Evolutionary conservation across 1,140 invertebrate genomes (phyloP), one percentile per base, ranked within the genome.

Genomic region (Atta cephalotes): DNA sequence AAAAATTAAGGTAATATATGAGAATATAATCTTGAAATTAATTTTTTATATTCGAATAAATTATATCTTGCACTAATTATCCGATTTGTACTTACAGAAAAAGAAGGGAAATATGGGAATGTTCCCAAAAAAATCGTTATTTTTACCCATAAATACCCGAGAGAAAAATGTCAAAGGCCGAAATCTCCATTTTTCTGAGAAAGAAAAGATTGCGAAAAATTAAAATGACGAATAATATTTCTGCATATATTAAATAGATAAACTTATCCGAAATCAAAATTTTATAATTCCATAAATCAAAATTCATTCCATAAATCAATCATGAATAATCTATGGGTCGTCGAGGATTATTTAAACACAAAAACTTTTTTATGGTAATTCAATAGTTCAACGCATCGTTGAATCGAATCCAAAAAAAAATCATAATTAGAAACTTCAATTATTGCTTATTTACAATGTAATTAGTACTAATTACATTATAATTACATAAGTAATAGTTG

Each of bases 191-290:
- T 66, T 21, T 65, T 51, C 2, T 31, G 6, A 2, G 1, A 1
- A 79, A 65, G 10, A 1, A 1, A 79, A 65, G 10, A 49, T 49
- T 78, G 16, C 58, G 3, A 62, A 31, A 65, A 9, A n/a, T 31
- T 16, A 49, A 18, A 39, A 31, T 16, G 3, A 66, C 1, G 16
- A 65, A 49, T 66, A 39, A 62, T 49, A 70, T 62, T 79, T 14
- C 12, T 51, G 31, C 25, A 79, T 49, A 79, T 65, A 79, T 63
- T 65, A 65, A 39, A 51, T 28, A 28, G 16, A 3, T 12, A 49
- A 28, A 28, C 7, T 9, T 65, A 35, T 79, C 25, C 16, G 9
- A 12, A 31, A 31, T 31, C 3, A 31, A 31, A 31, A 31, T 31
- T 31, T 31, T 31, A 4, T 31, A 31, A 31, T 3, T 31, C 28